Evolutionary conservation across 1,140 invertebrate species (phyloP).

Genomic region (Nasonia giraulti): DNA sequence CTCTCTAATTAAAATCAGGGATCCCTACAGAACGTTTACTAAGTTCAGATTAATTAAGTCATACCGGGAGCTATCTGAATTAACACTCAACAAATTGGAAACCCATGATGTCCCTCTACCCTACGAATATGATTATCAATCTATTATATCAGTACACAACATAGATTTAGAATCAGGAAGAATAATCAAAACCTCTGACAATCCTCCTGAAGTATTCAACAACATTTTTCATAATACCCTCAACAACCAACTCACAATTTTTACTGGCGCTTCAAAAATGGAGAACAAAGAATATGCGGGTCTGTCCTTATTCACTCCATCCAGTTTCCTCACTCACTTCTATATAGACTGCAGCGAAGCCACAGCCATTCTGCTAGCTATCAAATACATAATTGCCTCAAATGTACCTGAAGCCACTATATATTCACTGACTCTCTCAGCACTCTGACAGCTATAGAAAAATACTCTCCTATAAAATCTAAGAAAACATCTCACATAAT

Average conservation of each 20-base stretch:
- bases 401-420: background rate
- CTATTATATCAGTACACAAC: background rate
- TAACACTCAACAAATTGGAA: no score
- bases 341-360: conserved; percentile 7
- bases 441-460: background rate
- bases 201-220: background rate
- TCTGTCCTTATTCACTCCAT: background rate
- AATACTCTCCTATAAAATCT: background rate
- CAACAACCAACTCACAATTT: background rate
- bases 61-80: no score
- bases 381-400: background rate
- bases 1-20: no score
- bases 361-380: background rate
- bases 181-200: background rate
- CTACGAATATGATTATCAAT: background rate
- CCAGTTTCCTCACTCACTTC: background rate
- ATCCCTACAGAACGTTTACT: no score
- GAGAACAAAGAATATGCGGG: background rate
- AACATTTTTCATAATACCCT: background rate
- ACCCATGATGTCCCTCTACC: background rate
- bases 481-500: background rate
- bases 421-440: conserved; percentile 7
- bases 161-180: background rate
- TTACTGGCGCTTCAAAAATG: background rate
- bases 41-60: no score